A percentile compares a stretch with the other conserved stretches of the same genome.
phyloP scores from a whole-genome alignment of 2,888 invertebrate species.

The Diarsia mendica region DNA sequence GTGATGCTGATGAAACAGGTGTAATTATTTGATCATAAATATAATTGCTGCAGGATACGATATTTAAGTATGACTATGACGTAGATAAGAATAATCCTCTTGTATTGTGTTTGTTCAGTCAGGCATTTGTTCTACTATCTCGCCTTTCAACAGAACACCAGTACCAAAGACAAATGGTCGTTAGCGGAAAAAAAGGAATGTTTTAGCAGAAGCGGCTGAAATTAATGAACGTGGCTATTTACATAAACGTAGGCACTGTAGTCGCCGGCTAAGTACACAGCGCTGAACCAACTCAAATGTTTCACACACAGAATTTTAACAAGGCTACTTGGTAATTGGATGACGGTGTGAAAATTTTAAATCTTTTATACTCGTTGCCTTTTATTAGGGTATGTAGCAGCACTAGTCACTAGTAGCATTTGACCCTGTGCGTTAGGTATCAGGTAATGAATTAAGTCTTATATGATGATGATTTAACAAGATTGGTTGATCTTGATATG shows the following conservation, averaged over 20 bases:
- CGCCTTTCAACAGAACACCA: not conserved
- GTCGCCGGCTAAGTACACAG: conserved; percentile 43
- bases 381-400: not conserved
- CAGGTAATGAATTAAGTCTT: not conserved
- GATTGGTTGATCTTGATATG: not conserved
- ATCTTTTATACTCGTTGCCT: not conserved
- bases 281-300: conserved; percentile 40
- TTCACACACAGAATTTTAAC: conserved; percentile 51
- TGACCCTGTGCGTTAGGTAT: not conserved
- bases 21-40: conserved; percentile 30
- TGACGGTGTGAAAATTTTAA: not conserved
- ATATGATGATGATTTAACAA: not conserved
- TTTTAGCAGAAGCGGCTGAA: conserved; percentile 36
- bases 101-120: not conserved
- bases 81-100: not conserved
- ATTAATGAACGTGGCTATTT: conserved; percentile 45
- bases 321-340: conserved; percentile 33
- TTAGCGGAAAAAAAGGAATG: conserved; percentile 42
- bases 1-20: conserved; percentile 33
- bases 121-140: conserved; percentile 8
- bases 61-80: not conserved
- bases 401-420: no score
- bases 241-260: conserved; percentile 47
- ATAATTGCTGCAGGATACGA: conserved; percentile 7
- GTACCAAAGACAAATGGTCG: conserved; percentile 17